Base-by-base conservation (phyloP, 2,113 vertebrate species). In the Muntiacus muntjak region DNA sequence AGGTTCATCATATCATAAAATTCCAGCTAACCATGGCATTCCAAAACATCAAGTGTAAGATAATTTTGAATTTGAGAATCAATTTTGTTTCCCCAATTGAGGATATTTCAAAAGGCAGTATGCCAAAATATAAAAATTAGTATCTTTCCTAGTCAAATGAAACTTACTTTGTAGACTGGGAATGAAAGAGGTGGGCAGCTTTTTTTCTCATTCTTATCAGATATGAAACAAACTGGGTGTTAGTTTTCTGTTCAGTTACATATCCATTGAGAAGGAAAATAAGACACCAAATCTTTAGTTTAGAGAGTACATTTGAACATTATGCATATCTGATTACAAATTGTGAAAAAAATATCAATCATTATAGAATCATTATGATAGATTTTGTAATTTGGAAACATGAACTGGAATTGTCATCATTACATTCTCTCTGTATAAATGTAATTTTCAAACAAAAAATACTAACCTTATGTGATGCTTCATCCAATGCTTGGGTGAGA, bases 381-480 rank as follows among this genome's bases (percentile, higher is more conserved):
- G 78, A 6, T 30, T 90, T 40, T 54, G 5, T 90, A 83, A 83
- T 58, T 97, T 95, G 74, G 13, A 76, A 84, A 57, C 83, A 52
- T 87, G 8, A 91, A 94, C 62, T 17, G 21, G 4, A 54, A 28
- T 26, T 78, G 9, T 88, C 19, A 79, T 81, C 6, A 94, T 45
- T 93, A 40, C 7, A 82, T 87, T 91, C 11, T 71, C 28, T 84
- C 55, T 91, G 16, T 40, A 62, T 47, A 90, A 83, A 92, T 96
- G 6, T 76, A 54, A 96, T 88, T 92, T 71, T 84, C 40, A 87
- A 93, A 89, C 1, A 78, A 96, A 96, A 95, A 86, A 45, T 36
- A 86, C 6, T 28, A 58, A 19, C 5, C 9, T 86, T 83, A 25
- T 67, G 5, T 30, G 26, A 55, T 55, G 15, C 6, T 57, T 85